phyloP scores from a whole-genome alignment of 2,888 invertebrate genomes.

The Leptopilina syphax region DNA sequence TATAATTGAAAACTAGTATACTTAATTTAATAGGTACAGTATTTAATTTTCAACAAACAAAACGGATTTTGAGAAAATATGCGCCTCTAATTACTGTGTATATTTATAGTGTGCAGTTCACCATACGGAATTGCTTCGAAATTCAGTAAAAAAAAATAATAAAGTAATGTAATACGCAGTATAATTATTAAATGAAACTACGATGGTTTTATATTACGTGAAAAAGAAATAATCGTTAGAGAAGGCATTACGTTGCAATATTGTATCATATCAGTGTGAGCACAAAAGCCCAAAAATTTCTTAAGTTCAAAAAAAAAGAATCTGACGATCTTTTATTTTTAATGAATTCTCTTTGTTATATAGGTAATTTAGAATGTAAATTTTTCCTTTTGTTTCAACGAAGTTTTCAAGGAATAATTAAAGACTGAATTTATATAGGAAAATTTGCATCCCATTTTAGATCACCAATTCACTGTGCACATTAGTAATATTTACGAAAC shows the following conservation, averaged over 20 bases:
- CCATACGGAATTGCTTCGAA: constrained; percentile 47
- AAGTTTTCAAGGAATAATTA: constrained; percentile 71
- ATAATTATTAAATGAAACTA: constrained; percentile 13
- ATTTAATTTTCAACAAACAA: no score
- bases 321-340: constrained; percentile 10
- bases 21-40: no score
- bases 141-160: constrained; percentile 17
- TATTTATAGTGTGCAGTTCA: constrained; percentile 39
- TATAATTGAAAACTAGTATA: no score
- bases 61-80: no score
- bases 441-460: constrained; percentile 68
- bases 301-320: constrained; percentile 3
- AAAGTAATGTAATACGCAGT: constrained; percentile 8
- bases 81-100: neutral
- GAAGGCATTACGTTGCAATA: constrained; percentile 62
- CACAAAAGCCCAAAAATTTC: constrained; percentile 53
- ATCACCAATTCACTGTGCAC: constrained; percentile 72
- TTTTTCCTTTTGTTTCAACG: constrained; percentile 56
- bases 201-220: constrained; percentile 23
- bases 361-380: constrained; percentile 48
- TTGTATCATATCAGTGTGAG: constrained; percentile 64
- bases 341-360: constrained; percentile 5
- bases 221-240: constrained; percentile 50
- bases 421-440: constrained; percentile 74
- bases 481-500: constrained; percentile 51